A percentile compares a stretch with the other conserved stretches of the same genome.
Conservation (phyloP, 2,797 vertebrate species). For the Anguilla anguilla region DNA sequence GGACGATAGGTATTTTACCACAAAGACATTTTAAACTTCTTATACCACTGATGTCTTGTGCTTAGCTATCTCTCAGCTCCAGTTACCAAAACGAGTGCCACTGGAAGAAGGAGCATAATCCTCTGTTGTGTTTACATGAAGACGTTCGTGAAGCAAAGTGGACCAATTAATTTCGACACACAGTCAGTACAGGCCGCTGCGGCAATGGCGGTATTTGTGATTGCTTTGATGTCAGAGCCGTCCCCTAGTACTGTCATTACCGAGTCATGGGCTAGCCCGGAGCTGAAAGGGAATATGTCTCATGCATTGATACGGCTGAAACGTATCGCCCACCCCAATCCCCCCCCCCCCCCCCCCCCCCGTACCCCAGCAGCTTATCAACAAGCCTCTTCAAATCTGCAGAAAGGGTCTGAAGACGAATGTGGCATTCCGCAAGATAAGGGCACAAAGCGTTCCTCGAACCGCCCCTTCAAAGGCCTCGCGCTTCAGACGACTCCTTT, state of each 20-base stretch:
- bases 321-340: background rate
- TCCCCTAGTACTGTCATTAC: background rate
- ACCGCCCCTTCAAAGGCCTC: conserved; percentile 61
- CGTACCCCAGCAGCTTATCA: background rate
- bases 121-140: background rate
- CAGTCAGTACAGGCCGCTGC: background rate
- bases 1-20: conserved; percentile 80
- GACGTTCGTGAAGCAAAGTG: background rate
- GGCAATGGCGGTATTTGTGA: background rate
- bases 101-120: background rate
- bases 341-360: too few relatives aligned
- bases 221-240: background rate
- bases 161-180: background rate
- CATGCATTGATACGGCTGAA: background rate
- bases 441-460: background rate
- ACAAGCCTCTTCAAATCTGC: conserved; percentile 14
- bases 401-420: background rate
- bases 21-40: background rate
- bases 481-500: conserved; percentile 63
- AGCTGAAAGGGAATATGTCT: background rate
- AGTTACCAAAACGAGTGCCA: background rate
- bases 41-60: conserved; percentile 35
- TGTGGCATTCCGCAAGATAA: conserved; percentile 24
- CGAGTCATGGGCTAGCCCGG: background rate
- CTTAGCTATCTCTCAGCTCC: conserved; percentile 41